Evolutionary conservation across 2,888 invertebrate species (phyloP).

Genomic region (Chironomus tentans): DNA sequence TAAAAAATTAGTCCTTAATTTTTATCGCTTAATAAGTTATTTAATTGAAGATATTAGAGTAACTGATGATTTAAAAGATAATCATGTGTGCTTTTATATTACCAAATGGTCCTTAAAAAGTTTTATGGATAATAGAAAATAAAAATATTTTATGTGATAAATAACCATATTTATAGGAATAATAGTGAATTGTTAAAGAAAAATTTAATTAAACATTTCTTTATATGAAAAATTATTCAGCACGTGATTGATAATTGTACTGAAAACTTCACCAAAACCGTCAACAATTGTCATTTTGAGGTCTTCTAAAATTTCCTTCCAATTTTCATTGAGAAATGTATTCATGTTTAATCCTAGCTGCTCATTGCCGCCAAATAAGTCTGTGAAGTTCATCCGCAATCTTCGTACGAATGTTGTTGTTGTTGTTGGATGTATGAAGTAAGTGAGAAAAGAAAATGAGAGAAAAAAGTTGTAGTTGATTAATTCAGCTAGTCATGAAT

Average conservation of each 20-base stretch:
- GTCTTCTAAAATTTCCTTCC: slow-evolving; percentile 42
- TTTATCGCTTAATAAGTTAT: background rate
- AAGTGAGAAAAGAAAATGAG: background rate
- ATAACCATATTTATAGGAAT: background rate
- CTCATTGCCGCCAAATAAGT: slow-evolving; percentile 39
- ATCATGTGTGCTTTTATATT: background rate
- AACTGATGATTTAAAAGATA: background rate
- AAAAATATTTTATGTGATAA: background rate
- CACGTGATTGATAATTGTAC: slow-evolving; percentile 31
- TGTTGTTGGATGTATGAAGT: background rate
- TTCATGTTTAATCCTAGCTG: slow-evolving; percentile 37
- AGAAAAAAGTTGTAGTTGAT: background rate
- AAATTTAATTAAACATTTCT: slow-evolving; percentile 30
- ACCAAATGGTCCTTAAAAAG: background rate
- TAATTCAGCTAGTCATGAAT: background rate
- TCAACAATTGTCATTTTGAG: slow-evolving; percentile 32
- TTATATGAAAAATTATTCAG: slow-evolving; percentile 33
- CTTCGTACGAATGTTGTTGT: background rate
- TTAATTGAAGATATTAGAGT: background rate
- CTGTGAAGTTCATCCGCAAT: slow-evolving; percentile 34
- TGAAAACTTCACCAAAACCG: slow-evolving; percentile 31
- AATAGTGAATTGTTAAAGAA: background rate
- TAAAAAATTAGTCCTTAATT: no score
- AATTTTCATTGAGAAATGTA: slow-evolving; percentile 40
- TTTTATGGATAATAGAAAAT: background rate